Base-by-base conservation (phyloP, 1,140 invertebrate species). In the Asbolus verrucosus region DNA sequence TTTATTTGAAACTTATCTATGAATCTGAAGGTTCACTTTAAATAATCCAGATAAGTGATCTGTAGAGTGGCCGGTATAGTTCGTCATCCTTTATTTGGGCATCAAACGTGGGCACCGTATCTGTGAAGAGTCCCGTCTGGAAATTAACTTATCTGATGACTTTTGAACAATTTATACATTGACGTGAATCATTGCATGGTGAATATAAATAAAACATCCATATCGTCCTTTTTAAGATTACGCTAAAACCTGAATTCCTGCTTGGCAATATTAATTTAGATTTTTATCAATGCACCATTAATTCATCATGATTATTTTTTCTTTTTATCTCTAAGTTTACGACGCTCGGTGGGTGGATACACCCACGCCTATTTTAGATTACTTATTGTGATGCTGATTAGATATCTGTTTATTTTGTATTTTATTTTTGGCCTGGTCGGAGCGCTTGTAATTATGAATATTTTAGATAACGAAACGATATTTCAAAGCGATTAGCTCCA, bases 71-170 rank as follows among this genome's bases (percentile, higher is more conserved):
- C 30, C 13, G 33, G 66, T 60, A 60, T 33, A 39, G 67, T 65
- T 46, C 70, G 70, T 72, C 65, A 72, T 72, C 65, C 69, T 71
- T 66, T 71, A 71, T 71, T 71, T 71, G 69, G 69, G 62, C 69
- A 71, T 71, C 63, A 59, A 71, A 65, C 69, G 69, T 71, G 69
- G 69, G 69, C 60, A 65, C 43, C 31, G 31, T 71, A 71, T 71
- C 60, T 21, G 62, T 60, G 65, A 59, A 66, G 41, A 62, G 43
- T 60, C 43, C 62, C 63, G 46, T 71, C 69, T 71, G 59, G 63
- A 71, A 71, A 71, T 71, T 71, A 70, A 71, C 69, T 71, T 71
- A 71, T 71, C 69, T 67, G 69, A 71, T 71, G 69, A 31, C 60
- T 66, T 62, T 66, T 59, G 36, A 46, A 70, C 62, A 70, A 70